Evolutionary conservation across 2,113 vertebrate species (phyloP).

Genomic region (Cynopterus brachyotis): DNA sequence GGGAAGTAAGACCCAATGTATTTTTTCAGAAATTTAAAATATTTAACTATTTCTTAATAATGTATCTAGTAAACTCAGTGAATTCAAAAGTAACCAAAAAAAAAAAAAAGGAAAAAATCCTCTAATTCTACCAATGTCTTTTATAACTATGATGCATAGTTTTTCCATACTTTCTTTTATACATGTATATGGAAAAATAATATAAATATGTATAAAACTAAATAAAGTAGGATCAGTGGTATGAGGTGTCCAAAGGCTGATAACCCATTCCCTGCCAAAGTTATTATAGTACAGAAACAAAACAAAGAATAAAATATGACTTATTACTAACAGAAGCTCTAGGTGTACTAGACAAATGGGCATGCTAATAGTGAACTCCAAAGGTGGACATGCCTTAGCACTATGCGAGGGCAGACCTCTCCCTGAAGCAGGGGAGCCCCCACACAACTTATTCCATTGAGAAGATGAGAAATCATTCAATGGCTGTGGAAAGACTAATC

Average conservation of each 20-base stretch:
- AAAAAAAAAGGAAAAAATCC: neutral
- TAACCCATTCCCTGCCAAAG: neutral
- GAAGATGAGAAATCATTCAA: neutral
- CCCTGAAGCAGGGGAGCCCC: neutral
- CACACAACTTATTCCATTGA: neutral
- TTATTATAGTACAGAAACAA: slow-evolving; percentile 24
- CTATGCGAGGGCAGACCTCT: neutral
- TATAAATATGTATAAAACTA: neutral
- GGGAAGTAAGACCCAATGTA: neutral
- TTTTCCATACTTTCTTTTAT: neutral
- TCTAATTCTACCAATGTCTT: neutral
- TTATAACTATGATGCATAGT: neutral
- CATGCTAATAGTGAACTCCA: neutral
- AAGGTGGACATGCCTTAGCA: neutral
- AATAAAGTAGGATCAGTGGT: neutral
- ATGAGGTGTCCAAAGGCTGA: neutral
- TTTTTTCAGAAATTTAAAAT: slow-evolving; percentile 25
- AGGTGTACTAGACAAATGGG: neutral
- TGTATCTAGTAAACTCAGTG: neutral
- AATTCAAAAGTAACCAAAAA: neutral
- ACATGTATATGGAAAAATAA: neutral
- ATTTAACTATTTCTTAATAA: slow-evolving; percentile 11
- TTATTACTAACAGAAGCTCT: neutral
- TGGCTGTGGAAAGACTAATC: neutral
- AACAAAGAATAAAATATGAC: neutral